Conservation (phyloP, 2,888 invertebrate genomes). For the Digitonthophagus gazella region DNA sequence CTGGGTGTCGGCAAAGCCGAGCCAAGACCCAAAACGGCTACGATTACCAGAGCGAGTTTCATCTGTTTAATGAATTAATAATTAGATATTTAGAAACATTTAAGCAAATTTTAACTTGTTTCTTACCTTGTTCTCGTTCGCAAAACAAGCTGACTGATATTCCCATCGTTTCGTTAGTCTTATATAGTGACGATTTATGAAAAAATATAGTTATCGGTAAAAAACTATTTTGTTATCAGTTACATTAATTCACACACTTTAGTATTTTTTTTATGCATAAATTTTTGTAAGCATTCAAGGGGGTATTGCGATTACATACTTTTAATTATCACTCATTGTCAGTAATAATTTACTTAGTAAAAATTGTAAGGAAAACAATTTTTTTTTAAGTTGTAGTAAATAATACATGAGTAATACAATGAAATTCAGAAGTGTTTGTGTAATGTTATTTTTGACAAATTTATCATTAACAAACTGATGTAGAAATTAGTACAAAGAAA, state of each 20-base stretch:
- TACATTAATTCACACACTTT: too few species aligned
- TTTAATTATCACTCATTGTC: too few species aligned
- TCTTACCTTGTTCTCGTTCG: neutral
- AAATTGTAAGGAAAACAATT: too few species aligned
- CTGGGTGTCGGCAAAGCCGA: too few species aligned
- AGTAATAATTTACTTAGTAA: too few species aligned
- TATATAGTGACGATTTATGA: neutral
- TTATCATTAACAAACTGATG: neutral
- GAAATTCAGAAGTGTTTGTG: neutral
- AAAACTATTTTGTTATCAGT: too few species aligned
- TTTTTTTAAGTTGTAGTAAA: too few species aligned
- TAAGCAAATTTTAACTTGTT: neutral
- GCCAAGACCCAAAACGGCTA: conserved; percentile 24
- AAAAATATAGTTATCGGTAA: neutral
- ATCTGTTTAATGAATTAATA: too few species aligned
- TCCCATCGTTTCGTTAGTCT: neutral
- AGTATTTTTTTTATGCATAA: too few species aligned
- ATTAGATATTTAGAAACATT: neutral
- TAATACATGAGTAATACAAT: too few species aligned
- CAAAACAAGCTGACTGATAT: neutral
- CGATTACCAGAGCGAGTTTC: conserved; percentile 29
- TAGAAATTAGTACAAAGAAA: conserved; percentile 29
- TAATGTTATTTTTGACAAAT: neutral
- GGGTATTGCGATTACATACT: too few species aligned
- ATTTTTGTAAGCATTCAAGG: too few species aligned